Conservation (phyloP, 64 coral and sea anemone genomes). For the Stichodactyla helianthus region DNA sequence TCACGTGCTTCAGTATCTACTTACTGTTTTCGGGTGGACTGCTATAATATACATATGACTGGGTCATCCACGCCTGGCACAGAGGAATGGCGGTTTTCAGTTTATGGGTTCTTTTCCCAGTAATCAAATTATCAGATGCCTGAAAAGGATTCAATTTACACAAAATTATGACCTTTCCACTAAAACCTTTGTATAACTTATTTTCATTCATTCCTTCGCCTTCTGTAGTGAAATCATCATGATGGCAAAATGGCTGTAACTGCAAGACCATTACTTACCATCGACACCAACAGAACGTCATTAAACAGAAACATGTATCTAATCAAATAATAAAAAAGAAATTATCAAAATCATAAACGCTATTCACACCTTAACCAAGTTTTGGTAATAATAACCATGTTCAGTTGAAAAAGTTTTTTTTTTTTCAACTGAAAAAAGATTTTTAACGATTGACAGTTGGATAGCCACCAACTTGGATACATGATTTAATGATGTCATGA, state of each 20-base stretch:
- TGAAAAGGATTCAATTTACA: slow-evolving; percentile 1
- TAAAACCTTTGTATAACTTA: too few relatives aligned
- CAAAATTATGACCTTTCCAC: background rate
- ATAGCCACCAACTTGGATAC: background rate
- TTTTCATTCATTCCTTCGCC: too few relatives aligned
- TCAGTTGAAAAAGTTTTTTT: too few relatives aligned
- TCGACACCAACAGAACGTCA: slow-evolving; percentile 64
- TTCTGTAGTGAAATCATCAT: too few relatives aligned
- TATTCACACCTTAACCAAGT: too few relatives aligned
- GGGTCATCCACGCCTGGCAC: slow-evolving; percentile 66
- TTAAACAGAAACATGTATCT: slow-evolving; percentile 95
- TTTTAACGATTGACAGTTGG: too few relatives aligned
- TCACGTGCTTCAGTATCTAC: background rate
- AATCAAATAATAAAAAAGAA: slow-evolving; percentile 4
- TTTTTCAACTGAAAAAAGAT: too few relatives aligned
- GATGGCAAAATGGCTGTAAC: too few relatives aligned
- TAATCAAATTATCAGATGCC: slow-evolving; percentile 80
- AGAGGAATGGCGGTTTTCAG: slow-evolving; percentile 64
- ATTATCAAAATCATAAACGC: background rate
- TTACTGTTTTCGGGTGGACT: slow-evolving; percentile 83
- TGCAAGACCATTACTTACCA: slow-evolving; percentile 51
- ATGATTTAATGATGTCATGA: background rate
- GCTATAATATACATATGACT: slow-evolving; percentile 70
- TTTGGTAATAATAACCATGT: too few relatives aligned
- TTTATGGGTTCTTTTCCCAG: slow-evolving; percentile 87